Percentiles rank a stretch among this genome's conserved stretches.
Conservation (phyloP, 1,140 invertebrate genomes). For the Drosophila guanche region DNA sequence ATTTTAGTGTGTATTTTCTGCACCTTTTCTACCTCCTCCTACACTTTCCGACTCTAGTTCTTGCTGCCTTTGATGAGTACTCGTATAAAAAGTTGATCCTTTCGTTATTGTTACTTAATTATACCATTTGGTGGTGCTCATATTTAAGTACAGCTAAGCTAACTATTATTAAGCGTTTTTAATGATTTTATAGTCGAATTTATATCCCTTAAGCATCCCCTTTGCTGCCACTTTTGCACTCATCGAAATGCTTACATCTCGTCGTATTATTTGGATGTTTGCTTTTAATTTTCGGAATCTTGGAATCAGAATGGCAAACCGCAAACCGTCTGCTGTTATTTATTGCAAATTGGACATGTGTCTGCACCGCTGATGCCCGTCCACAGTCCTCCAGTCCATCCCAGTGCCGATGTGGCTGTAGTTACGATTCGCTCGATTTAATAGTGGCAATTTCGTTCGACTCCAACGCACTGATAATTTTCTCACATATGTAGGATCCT, state of each 20-base stretch:
- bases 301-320: conserved; percentile 46
- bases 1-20: too few species aligned
- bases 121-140: conserved; percentile 56
- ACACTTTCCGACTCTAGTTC: too few species aligned
- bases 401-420: conserved; percentile 36
- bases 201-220: conserved; percentile 72
- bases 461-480: conserved; percentile 83
- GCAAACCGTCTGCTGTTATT: conserved; percentile 37
- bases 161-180: conserved; percentile 69
- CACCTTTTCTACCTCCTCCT: too few species aligned
- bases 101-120: conserved; percentile 27
- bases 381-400: conserved; percentile 11
- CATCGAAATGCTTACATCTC: conserved; percentile 56
- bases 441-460: conserved; percentile 78
- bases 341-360: conserved; percentile 40
- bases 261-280: conserved; percentile 60
- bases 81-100: not conserved
- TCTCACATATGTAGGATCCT: conserved; percentile 72
- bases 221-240: conserved; percentile 32
- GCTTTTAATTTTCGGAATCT: conserved; percentile 73
- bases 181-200: conserved; percentile 83
- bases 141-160: conserved; percentile 55
- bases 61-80: too few species aligned
- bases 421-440: conserved; percentile 71
- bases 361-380: conserved; percentile 24